These are phyloP conservation scores for Sylvilagus bachmani DNA, from an alignment of 2,113 vertebrate genomes.

Conservation along the genomic window DNA sequence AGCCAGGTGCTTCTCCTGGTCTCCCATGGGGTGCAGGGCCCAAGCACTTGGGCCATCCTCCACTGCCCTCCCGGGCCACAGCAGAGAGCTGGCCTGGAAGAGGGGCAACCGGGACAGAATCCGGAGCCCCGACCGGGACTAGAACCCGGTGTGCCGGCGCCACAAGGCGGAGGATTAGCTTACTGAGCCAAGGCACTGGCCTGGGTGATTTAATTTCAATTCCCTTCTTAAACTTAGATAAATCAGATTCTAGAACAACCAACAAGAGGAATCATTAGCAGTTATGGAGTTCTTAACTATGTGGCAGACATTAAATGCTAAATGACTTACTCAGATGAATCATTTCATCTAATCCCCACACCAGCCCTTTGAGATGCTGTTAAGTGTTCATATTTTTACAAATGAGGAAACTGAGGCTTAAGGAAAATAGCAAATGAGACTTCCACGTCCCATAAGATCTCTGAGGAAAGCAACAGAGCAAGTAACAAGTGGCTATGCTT, in stretches of 20 bases:
- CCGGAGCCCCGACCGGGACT: no score
- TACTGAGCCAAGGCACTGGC: no score
- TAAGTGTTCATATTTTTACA: neutral
- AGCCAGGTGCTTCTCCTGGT: no score
- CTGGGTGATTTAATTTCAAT: neutral
- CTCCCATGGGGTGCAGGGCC: no score
- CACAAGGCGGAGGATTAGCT: no score
- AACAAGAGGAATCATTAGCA: neutral
- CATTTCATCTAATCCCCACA: neutral
- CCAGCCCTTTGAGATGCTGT: neutral
- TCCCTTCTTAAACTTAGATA: neutral
- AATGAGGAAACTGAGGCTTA: neutral
- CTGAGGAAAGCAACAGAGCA: neutral
- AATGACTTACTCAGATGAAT: neutral
- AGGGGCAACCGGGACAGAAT: no score
- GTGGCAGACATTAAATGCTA: neutral
- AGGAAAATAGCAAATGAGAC: neutral
- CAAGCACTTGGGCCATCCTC: no score
- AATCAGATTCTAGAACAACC: neutral
- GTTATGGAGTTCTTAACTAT: neutral
- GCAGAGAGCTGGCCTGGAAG: no score
- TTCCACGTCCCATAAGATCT: neutral
- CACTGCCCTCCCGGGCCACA: no score
- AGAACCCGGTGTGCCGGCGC: no score
- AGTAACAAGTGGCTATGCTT: neutral